Percentiles rank a stretch among this genome's conserved stretches.
phyloP scores from a whole-genome alignment of 2,113 vertebrate species.

The Clarias macrocephalus region DNA sequence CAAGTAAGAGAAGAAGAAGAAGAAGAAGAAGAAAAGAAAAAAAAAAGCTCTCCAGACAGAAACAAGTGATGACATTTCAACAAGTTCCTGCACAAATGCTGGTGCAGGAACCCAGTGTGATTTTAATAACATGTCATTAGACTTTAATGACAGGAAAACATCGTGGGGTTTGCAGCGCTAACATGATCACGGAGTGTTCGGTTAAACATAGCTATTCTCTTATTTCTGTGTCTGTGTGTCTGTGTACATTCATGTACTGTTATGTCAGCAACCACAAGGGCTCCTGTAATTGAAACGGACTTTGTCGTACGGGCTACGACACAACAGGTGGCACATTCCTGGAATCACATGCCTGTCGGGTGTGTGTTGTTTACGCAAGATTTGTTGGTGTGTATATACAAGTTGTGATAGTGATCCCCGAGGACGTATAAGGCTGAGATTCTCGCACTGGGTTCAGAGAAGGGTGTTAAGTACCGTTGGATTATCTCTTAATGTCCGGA shows the following conservation, averaged over 20 bases:
- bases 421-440: not conserved
- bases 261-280: slow-evolving; percentile 24
- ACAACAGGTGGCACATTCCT: slow-evolving; percentile 11
- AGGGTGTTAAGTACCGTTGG: not conserved
- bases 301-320: not conserved
- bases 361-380: not conserved
- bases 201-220: slow-evolving; percentile 32
- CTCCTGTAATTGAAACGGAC: slow-evolving; percentile 17
- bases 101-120: slow-evolving; percentile 2
- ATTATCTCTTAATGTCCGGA: slow-evolving; percentile 2
- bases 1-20: not conserved
- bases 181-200: not conserved
- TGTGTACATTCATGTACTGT: slow-evolving; percentile 12
- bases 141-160: slow-evolving; percentile 28
- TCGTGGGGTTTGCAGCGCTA: slow-evolving; percentile 8
- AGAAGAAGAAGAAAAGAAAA: not conserved
- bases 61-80: slow-evolving; percentile 29
- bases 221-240: not conserved
- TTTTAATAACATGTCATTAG: slow-evolving; percentile 36
- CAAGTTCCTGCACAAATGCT: slow-evolving; percentile 25
- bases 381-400: slow-evolving; percentile 6
- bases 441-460: not conserved
- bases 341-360: not conserved
- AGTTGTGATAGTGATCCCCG: not conserved
- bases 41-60: not conserved